Evolutionary conservation across 2,113 vertebrate genomes (phyloP).

Genomic region (Corythoichthys haematopterus): DNA sequence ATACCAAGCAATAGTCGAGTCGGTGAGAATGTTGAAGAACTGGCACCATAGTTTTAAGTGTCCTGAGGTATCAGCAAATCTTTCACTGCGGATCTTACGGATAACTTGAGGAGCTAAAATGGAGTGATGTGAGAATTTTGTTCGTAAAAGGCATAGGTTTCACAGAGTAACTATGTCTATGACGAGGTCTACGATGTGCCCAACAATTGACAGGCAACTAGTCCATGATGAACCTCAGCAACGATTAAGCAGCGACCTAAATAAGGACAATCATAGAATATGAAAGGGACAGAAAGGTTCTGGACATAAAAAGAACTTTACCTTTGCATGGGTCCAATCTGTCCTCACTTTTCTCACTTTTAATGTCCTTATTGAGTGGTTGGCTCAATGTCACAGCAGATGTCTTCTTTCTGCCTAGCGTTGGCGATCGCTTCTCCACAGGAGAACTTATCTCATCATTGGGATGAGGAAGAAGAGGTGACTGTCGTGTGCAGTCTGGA

Average conservation of each 20-base stretch:
- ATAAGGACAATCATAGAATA: neutral
- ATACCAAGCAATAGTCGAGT: constrained; percentile 86
- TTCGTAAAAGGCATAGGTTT: neutral
- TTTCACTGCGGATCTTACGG: constrained; percentile 89
- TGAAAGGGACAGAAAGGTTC: neutral
- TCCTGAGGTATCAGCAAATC: constrained; percentile 84
- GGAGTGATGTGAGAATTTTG: neutral
- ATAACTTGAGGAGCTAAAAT: constrained; percentile 91
- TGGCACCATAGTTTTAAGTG: constrained; percentile 98
- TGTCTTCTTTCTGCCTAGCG: constrained; percentile 69
- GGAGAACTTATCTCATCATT: constrained; percentile 53
- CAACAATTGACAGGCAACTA: neutral
- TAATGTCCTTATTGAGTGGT: constrained; percentile 46
- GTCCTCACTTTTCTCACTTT: constrained; percentile 55
- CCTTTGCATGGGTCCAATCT: constrained; percentile 85
- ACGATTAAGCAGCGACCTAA: neutral
- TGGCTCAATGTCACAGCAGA: constrained; percentile 65
- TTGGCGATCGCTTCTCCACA: constrained; percentile 72
- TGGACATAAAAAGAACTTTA: constrained; percentile 53
- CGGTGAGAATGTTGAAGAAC: constrained; percentile 93
- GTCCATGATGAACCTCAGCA: neutral
- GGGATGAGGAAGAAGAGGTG: constrained; percentile 60
- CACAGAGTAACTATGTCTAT: neutral
- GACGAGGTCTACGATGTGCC: no score
- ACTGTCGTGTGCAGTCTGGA: constrained; percentile 66